phyloP scores from a whole-genome alignment of 1,140 invertebrate genomes.

The Wasmannia auropunctata region DNA sequence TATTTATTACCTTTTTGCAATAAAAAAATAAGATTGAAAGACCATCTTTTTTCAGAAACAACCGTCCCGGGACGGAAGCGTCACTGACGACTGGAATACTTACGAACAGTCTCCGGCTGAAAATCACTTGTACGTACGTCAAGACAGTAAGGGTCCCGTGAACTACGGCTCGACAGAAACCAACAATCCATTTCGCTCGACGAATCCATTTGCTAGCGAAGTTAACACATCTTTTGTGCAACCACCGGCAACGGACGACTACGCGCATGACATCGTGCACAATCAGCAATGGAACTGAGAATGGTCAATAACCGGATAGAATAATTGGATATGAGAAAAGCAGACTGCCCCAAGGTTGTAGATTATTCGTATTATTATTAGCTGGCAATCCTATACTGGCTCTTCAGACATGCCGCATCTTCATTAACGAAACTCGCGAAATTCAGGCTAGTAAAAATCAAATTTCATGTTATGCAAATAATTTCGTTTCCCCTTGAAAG shows the following conservation, averaged over 20 bases:
- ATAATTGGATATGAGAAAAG: slow-evolving; percentile 23
- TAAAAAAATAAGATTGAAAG: not conserved
- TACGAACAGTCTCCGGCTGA: slow-evolving; percentile 67
- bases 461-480: not conserved
- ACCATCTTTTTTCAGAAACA: slow-evolving; percentile 76
- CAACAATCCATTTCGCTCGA: slow-evolving; percentile 83
- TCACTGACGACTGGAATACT: slow-evolving; percentile 74
- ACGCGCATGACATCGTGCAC: slow-evolving; percentile 80
- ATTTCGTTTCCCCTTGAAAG: not conserved
- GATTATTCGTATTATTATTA: slow-evolving; percentile 13
- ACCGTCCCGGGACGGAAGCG: slow-evolving; percentile 78
- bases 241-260: slow-evolving; percentile 80
- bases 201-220: slow-evolving; percentile 81
- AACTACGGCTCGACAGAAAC: slow-evolving; percentile 82
- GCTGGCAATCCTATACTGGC: not conserved
- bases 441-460: not conserved
- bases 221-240: slow-evolving; percentile 80
- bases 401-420: slow-evolving; percentile 17
- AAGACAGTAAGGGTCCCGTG: slow-evolving; percentile 70
- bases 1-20: not conserved
- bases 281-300: slow-evolving; percentile 80
- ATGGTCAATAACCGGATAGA: not conserved
- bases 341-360: slow-evolving; percentile 32
- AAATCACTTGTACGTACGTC: slow-evolving; percentile 63
- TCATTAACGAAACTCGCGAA: not conserved